Evolutionary conservation across 2,888 invertebrate species (phyloP).

Genomic region (Spodoptera picta): DNA sequence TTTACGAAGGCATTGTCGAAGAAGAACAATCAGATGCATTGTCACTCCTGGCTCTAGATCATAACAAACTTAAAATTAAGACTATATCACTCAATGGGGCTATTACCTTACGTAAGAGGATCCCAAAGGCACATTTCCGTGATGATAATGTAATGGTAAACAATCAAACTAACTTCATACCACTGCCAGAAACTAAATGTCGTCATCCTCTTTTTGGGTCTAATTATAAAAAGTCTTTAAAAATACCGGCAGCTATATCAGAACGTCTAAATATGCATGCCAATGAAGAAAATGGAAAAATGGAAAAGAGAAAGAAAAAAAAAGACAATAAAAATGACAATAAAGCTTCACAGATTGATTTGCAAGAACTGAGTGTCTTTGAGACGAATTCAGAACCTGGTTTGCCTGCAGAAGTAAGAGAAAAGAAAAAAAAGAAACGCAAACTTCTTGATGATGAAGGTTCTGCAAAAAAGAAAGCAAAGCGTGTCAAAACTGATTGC

Average conservation of each 20-base stretch:
- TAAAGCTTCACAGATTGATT: slow-evolving; percentile 9
- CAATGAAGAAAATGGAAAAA: slow-evolving; percentile 10
- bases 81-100: slow-evolving; percentile 63
- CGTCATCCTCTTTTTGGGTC: slow-evolving; percentile 81
- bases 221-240: slow-evolving; percentile 74
- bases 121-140: slow-evolving; percentile 73
- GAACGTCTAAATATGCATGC: slow-evolving; percentile 58
- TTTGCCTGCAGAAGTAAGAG: slow-evolving; percentile 27
- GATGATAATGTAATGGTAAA: slow-evolving; percentile 65
- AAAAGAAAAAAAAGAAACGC: slow-evolving; percentile 66
- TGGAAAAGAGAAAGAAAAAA: slow-evolving; percentile 48
- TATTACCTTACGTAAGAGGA: slow-evolving; percentile 71
- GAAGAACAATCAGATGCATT: slow-evolving; percentile 55
- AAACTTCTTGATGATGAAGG: slow-evolving; percentile 55
- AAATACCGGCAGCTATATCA: slow-evolving; percentile 65
- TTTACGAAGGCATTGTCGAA: slow-evolving; percentile 66
- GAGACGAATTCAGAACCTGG: slow-evolving; percentile 29
- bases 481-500: slow-evolving; percentile 65
- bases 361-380: slow-evolving; percentile 28
- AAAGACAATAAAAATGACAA: slow-evolving; percentile 42
- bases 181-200: slow-evolving; percentile 78
- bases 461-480: slow-evolving; percentile 56
- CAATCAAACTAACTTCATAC: slow-evolving; percentile 72
- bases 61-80: slow-evolving; percentile 60
- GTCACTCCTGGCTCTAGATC: slow-evolving; percentile 58